phyloP scores from a whole-genome alignment of 1,140 invertebrate genomes.

The Drosophila dunni region DNA sequence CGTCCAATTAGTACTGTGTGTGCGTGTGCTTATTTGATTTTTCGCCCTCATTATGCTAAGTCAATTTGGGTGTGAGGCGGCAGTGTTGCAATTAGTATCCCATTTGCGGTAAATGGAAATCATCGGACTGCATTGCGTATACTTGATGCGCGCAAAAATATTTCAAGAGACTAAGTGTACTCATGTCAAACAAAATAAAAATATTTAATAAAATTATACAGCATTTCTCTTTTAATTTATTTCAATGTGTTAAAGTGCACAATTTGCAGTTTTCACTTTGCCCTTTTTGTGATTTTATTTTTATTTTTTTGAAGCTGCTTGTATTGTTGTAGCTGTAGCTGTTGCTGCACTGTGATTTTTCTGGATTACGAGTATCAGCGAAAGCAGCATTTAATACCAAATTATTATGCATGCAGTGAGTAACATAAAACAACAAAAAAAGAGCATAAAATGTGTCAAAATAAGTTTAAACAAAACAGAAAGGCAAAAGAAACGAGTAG shows the following conservation, averaged over 20 bases:
- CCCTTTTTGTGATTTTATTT: constrained; percentile 26
- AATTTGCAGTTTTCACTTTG: constrained; percentile 42
- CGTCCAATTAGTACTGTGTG: constrained; percentile 55
- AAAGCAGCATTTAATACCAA: constrained; percentile 70
- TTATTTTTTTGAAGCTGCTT: constrained; percentile 30
- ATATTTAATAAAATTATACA: constrained; percentile 10
- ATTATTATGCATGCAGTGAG: constrained; percentile 77
- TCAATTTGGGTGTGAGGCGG: constrained; percentile 25
- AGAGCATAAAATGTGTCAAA: background rate
- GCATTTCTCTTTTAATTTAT: constrained; percentile 45
- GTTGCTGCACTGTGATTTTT: constrained; percentile 68
- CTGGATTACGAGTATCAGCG: constrained; percentile 62
- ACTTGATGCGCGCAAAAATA: constrained; percentile 34
- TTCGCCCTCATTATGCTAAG: constrained; percentile 63
- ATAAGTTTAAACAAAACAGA: background rate
- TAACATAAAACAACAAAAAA: constrained; percentile 43
- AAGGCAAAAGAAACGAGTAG: background rate
- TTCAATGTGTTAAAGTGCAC: constrained; percentile 63
- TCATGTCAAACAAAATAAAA: background rate
- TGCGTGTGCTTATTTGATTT: constrained; percentile 43
- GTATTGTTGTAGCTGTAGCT: background rate
- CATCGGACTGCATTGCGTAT: constrained; percentile 45
- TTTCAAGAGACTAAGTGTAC: background rate
- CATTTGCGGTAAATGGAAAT: constrained; percentile 28
- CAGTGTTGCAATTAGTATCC: constrained; percentile 36